Evolutionary conservation across 1,140 invertebrate genomes (phyloP).

Genomic region (Battus philenor): DNA sequence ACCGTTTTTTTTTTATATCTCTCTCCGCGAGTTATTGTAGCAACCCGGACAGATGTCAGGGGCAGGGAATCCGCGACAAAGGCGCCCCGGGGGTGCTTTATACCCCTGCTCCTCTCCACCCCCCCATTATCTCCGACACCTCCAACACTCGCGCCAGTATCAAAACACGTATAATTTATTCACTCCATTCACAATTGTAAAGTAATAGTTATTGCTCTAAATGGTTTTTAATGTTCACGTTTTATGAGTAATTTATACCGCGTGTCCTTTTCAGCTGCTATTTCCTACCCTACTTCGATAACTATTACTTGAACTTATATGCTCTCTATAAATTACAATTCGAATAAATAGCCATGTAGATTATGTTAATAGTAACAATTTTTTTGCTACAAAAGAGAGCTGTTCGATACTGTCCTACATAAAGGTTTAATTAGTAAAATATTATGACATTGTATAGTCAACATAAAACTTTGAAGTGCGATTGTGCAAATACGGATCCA

Average conservation of each 20-base stretch:
- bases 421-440: too few relatives aligned
- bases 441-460: too few relatives aligned
- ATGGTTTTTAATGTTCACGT: slow-evolving; percentile 72
- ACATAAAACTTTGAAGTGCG: too few relatives aligned
- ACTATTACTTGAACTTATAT: too few relatives aligned
- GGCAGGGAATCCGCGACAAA: slow-evolving; percentile 61
- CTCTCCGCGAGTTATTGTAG: slow-evolving; percentile 68
- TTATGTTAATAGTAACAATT: too few relatives aligned
- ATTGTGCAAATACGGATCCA: too few relatives aligned
- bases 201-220: slow-evolving; percentile 67
- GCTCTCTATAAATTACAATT: too few relatives aligned
- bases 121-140: slow-evolving; percentile 66
- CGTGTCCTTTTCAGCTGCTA: slow-evolving; percentile 49
- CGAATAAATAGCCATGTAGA: too few relatives aligned
- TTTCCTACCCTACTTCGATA: slow-evolving; percentile 48
- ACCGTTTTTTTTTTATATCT: slow-evolving; percentile 69
- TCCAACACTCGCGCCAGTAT: slow-evolving; percentile 55
- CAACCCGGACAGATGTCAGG: slow-evolving; percentile 70
- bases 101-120: slow-evolving; percentile 41
- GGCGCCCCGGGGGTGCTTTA: slow-evolving; percentile 62
- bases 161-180: slow-evolving; percentile 64
- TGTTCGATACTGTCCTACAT: too few relatives aligned
- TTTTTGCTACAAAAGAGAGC: too few relatives aligned
- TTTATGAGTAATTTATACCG: slow-evolving; percentile 66
- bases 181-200: slow-evolving; percentile 58